Percentiles rank a stretch among this genome's conserved stretches.
Evolutionary conservation across 2,113 vertebrate species (phyloP).

Genomic region (Muntiacus muntjak): DNA sequence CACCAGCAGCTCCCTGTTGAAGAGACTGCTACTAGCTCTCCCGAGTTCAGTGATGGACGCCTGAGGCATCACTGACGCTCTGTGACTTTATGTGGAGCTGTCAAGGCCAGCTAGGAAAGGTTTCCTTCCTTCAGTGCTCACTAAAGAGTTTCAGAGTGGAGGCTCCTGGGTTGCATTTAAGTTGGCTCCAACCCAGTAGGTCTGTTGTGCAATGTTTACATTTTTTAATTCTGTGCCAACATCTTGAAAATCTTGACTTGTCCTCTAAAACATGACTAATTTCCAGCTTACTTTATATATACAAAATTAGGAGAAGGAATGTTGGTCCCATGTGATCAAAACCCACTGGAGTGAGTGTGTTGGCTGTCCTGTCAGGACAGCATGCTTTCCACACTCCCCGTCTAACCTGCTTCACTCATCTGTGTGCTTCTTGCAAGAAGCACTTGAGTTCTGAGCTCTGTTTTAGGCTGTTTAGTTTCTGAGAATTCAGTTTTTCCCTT

Average conservation of each 20-base stretch:
- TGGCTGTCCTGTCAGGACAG: neutral
- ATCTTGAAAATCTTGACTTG: neutral
- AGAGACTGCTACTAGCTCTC: neutral
- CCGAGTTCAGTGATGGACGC: neutral
- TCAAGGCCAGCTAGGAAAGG: neutral
- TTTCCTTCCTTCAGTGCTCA: neutral
- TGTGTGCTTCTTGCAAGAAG: neutral
- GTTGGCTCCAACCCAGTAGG: neutral
- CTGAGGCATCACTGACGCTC: neutral
- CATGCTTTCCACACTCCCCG: neutral
- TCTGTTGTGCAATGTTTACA: neutral
- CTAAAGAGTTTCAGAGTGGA: neutral
- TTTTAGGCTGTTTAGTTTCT: neutral
- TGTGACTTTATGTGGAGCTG: neutral
- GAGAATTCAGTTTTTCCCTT: neutral
- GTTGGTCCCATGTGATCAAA: neutral
- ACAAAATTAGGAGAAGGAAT: neutral
- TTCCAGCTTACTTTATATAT: neutral
- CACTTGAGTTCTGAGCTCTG: neutral
- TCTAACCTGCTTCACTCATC: neutral
- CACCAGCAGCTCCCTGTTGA: neutral
- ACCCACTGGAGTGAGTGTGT: neutral
- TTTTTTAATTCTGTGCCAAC: neutral
- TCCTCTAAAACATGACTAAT: neutral
- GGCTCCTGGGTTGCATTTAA: neutral